These are phyloP conservation scores for Proctacanthus coquilletti DNA, from an alignment of 1,140 invertebrate species.

Conservation along the genomic window DNA sequence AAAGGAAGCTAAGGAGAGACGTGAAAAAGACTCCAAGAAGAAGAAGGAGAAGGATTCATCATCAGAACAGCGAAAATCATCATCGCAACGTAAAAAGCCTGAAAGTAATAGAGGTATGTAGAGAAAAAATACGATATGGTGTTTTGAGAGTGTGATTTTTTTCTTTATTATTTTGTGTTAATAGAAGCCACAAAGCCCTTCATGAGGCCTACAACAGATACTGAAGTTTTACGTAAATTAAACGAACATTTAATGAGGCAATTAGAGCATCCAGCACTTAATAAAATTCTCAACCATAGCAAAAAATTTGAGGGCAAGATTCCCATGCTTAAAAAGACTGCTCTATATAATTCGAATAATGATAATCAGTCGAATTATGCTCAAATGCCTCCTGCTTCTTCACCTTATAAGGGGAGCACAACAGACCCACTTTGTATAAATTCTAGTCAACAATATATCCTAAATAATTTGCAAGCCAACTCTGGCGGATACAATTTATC, in stretches of 20 bases:
- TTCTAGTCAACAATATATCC: no score
- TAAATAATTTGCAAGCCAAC: no score
- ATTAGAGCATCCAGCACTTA: conserved; percentile 10
- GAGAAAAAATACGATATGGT: background rate
- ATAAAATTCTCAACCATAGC: conserved; percentile 20
- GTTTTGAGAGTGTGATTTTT: no score
- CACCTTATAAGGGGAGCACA: no score
- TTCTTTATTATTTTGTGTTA: no score
- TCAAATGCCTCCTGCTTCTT: no score
- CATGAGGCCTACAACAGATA: background rate
- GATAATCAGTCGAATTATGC: no score
- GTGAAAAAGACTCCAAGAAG: background rate
- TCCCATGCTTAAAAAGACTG: conserved; percentile 15
- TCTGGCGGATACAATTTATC: no score
- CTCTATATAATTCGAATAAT: no score
- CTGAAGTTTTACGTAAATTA: conserved; percentile 3
- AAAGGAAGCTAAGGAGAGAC: background rate
- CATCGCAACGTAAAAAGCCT: background rate
- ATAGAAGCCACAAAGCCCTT: no score
- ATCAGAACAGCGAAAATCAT: background rate
- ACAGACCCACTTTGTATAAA: no score
- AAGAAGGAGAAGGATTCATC: background rate
- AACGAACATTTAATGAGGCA: conserved; percentile 6
- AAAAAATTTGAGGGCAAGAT: conserved; percentile 29
- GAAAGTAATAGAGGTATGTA: background rate